These are phyloP conservation scores for Lithophane ornitopus DNA, from an alignment of 2,888 invertebrate genomes.

Conservation along the genomic window DNA sequence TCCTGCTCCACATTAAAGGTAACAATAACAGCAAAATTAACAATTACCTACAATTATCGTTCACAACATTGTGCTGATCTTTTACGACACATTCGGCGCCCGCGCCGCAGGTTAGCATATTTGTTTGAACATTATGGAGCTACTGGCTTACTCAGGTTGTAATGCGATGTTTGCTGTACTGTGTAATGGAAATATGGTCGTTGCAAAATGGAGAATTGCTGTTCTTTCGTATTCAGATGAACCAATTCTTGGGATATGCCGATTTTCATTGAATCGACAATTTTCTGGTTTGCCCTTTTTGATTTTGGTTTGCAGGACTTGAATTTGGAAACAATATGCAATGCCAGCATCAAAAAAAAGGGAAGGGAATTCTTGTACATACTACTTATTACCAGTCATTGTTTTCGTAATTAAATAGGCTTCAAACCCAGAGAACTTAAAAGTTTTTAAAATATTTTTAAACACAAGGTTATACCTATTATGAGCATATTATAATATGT, in stretches of 20 bases:
- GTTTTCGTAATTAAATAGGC: not conserved
- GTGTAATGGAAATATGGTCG: not conserved
- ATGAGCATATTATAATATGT: not conserved
- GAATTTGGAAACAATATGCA: not conserved
- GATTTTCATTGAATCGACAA: not conserved
- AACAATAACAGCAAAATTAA: conserved; percentile 55
- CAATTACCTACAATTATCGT: conserved; percentile 49
- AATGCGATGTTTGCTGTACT: conserved; percentile 12
- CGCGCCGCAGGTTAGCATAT: conserved; percentile 44
- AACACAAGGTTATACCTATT: not conserved
- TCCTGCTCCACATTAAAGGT: conserved; percentile 28
- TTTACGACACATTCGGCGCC: conserved; percentile 26
- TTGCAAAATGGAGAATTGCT: not conserved
- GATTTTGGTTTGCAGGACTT: not conserved
- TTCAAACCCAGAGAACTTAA: not conserved
- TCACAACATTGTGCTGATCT: conserved; percentile 48
- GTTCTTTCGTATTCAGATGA: not conserved
- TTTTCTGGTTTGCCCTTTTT: not conserved
- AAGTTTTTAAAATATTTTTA: not conserved
- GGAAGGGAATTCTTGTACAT: not conserved
- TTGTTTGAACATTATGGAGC: conserved; percentile 20
- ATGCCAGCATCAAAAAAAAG: not conserved
- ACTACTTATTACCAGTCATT: too few relatives aligned
- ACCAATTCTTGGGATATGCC: not conserved
- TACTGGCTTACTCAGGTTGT: conserved; percentile 22